Conservation (phyloP, 2,888 invertebrate species). For the Drosophila mettleri region DNA sequence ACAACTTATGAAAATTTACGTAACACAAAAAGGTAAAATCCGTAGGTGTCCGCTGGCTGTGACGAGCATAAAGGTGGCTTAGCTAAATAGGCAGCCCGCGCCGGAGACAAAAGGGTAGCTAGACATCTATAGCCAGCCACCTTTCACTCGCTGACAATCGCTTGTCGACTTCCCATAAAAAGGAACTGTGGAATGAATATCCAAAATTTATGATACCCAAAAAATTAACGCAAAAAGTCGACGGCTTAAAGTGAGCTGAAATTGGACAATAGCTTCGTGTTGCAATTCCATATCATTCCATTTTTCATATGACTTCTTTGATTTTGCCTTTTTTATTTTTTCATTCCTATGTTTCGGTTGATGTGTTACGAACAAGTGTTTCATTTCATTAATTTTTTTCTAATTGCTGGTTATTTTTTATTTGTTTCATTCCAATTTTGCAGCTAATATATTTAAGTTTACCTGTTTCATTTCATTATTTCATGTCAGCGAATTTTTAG, state of each 20-base stretch:
- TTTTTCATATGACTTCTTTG: not conserved
- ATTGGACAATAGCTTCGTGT: not conserved
- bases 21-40: slow-evolving; percentile 24
- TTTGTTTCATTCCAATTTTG: not conserved
- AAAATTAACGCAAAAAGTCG: not conserved
- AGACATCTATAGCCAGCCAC: not conserved
- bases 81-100: not conserved
- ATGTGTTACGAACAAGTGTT: not conserved
- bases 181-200: not conserved
- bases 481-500: too few species aligned
- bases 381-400: not conserved
- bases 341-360: not conserved
- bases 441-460: not conserved
- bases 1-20: slow-evolving; percentile 51
- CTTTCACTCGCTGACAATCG: not conserved
- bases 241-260: not conserved
- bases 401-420: not conserved
- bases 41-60: slow-evolving; percentile 2
- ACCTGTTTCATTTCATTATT: not conserved
- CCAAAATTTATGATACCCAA: slow-evolving; percentile 2
- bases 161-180: not conserved
- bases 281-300: not conserved
- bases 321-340: not conserved
- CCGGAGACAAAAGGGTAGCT: not conserved
- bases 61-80: not conserved